Evolutionary conservation across 2,113 vertebrate species (phyloP), one percentile per base, ranked within the genome.

Genomic region (Malaclemys terrapin): DNA sequence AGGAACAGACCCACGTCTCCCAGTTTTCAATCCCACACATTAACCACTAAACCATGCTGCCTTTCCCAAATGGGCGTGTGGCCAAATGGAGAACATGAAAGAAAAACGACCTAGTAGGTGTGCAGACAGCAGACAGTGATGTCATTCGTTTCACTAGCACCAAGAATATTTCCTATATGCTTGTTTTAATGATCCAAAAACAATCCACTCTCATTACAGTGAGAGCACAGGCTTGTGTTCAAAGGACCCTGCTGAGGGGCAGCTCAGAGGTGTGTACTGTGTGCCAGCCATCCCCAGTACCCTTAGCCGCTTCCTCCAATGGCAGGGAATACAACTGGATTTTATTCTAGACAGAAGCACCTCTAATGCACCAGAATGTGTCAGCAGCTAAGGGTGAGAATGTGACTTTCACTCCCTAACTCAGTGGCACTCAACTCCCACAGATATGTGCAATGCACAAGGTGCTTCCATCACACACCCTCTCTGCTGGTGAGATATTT

Each of bases 101-200:
- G 59, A 62, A 62, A 62, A 62, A 62, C 6, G 13, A 62, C 29
- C 13, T 31, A 8, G 11, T 62, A 62, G 6, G 31, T 27, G 12
- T 62, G 29, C 59, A 31, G 27, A 27, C 57, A 59, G 12, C 59
- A 62, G 13, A 62, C 29, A 31, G 59, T 56, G 53, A 47, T 56
- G 57, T 0, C 35, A 10, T 89, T 69, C 0, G 0, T n/a, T 42
- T 35, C 0, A 0, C 84, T 84, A 53, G 45, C 47, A 75, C 13
- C 35, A 9, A 0, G 0, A 38, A 12, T 56, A 19, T 45, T 79
- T 35, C 0, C 0, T 76, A 47, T 45, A 25, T 79, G 59, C 24
- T 65, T 27, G 25, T 1, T 47, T 86, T 62, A 72, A 53, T 29
- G 16, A 53, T 50, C 49, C 49, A 49, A 47, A 80, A 81, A 22